A percentile compares a stretch with the other conserved stretches of the same genome.
These are phyloP conservation scores for Henicopernis longicauda DNA, from an alignment of 2,113 vertebrate species.

Conservation along the genomic window DNA sequence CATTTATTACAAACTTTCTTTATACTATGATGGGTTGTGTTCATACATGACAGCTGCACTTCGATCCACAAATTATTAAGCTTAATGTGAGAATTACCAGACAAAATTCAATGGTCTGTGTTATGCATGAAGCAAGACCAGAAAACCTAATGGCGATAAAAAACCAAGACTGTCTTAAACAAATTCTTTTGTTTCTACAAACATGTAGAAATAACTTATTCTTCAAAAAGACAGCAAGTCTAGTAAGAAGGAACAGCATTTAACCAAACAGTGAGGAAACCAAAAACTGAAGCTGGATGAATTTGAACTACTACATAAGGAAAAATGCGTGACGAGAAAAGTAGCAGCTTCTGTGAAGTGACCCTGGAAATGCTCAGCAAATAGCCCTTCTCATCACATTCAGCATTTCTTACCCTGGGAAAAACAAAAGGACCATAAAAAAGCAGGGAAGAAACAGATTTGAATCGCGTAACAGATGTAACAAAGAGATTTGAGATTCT, in stretches of 20 bases:
- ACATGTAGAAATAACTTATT: neutral
- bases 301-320: neutral
- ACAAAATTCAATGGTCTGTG: neutral
- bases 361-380: neutral
- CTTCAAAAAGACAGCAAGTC: neutral
- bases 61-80: neutral
- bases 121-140: neutral
- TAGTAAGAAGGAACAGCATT: neutral
- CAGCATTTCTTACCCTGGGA: neutral
- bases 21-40: neutral
- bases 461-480: neutral
- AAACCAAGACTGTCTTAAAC: neutral
- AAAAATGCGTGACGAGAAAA: neutral
- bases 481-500: neutral
- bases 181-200: neutral
- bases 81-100: neutral
- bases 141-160: neutral
- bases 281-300: neutral
- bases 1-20: constrained; percentile 4
- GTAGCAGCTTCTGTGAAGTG: neutral
- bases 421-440: neutral
- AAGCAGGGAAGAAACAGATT: neutral
- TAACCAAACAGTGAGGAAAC: neutral
- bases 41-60: constrained; percentile 27
- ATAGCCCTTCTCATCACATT: neutral